phyloP scores from a whole-genome alignment of 2,888 invertebrate genomes.

The Drosophila tanythrix region DNA sequence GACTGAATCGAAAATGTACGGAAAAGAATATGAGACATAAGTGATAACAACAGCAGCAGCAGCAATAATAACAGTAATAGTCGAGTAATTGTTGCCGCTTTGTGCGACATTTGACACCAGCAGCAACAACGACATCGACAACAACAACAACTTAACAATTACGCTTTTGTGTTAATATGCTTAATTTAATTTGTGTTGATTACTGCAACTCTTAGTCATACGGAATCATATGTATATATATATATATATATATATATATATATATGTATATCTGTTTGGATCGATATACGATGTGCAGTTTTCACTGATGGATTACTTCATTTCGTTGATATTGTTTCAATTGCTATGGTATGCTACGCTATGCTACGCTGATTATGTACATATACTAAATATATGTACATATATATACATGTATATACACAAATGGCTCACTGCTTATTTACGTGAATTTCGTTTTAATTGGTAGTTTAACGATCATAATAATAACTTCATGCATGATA shows the following conservation, averaged over 20 bases:
- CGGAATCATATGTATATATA: constrained; percentile 6
- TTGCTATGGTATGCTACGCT: constrained; percentile 13
- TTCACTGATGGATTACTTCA: constrained; percentile 8
- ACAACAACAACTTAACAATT: constrained; percentile 32
- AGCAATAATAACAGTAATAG: background rate
- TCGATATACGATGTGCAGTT: background rate
- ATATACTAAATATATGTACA: background rate
- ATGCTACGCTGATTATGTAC: constrained; percentile 12
- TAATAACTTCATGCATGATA: background rate
- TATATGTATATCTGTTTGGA: background rate
- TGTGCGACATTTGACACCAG: constrained; percentile 26
- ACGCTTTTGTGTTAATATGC: constrained; percentile 26
- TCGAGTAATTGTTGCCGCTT: background rate
- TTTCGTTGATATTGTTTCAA: constrained; percentile 14
- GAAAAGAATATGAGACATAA: constrained; percentile 11
- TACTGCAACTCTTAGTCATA: constrained; percentile 41
- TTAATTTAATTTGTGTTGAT: constrained; percentile 30
- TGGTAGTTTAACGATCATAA: background rate
- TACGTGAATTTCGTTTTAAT: background rate
- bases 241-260: background rate
- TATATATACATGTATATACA: background rate
- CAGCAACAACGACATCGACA: background rate
- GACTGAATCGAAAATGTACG: constrained; percentile 85
- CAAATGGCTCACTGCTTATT: background rate
- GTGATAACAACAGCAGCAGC: background rate